These are phyloP conservation scores for Cabera pusaria DNA, from an alignment of 2,888 invertebrate genomes.

Conservation along the genomic window DNA sequence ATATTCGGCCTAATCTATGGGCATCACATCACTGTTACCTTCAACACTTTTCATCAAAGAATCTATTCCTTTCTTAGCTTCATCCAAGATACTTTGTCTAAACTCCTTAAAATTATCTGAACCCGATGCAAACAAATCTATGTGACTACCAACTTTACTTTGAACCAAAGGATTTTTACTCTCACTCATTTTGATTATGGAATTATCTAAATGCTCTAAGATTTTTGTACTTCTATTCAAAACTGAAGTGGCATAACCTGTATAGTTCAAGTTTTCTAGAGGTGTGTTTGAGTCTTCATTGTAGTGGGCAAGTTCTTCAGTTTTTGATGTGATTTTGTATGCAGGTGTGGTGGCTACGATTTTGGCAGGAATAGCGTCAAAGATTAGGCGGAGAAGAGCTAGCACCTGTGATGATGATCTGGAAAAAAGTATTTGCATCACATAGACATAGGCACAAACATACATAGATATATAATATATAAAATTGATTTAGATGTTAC, in stretches of 20 bases:
- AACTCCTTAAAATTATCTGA: conserved; percentile 45
- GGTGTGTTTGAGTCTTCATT: conserved; percentile 36
- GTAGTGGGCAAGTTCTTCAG: conserved; percentile 34
- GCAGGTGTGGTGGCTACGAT: conserved; percentile 52
- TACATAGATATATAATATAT: no score
- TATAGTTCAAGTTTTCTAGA: conserved; percentile 32
- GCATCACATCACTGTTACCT: conserved; percentile 31
- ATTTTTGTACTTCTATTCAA: conserved; percentile 48
- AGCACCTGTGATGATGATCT: conserved; percentile 61
- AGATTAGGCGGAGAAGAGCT: conserved; percentile 64
- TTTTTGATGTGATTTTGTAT: conserved; percentile 45
- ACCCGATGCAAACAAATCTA: conserved; percentile 58
- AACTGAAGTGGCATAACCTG: conserved; percentile 46
- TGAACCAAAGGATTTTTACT: conserved; percentile 42
- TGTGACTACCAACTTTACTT: conserved; percentile 52
- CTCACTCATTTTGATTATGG: conserved; percentile 60
- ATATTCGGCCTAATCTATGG: conserved; percentile 7
- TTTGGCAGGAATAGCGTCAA: conserved; percentile 58
- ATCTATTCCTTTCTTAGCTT: conserved; percentile 42
- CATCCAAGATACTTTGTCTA: conserved; percentile 44
- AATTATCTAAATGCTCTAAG: conserved; percentile 56
- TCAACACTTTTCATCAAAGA: conserved; percentile 21
- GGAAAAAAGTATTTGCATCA: conserved; percentile 22
- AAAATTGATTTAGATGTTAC: no score
- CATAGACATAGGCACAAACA: no score